Evolutionary conservation across 1,140 invertebrate genomes (phyloP), one percentile per base, ranked within the genome.

Genomic region (Aleiodes sp.): DNA sequence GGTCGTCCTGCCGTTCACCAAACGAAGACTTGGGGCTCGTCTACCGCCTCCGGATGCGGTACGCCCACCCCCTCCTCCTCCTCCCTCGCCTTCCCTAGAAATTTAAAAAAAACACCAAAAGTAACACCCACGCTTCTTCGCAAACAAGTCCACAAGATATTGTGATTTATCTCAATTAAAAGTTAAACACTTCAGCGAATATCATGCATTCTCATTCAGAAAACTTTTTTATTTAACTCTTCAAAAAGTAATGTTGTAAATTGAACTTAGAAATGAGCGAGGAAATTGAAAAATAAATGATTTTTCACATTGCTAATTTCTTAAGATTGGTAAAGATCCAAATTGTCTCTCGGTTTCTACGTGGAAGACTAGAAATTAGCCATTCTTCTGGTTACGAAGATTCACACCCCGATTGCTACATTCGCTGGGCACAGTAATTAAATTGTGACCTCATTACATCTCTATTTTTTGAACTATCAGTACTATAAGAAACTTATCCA

Each of bases 1-100:
- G 75, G 83, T 82, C 75, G 87, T 85, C 73, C 90, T 88, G 72
- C 90, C 90, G 88, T 91, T 91, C 76, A 90, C 89, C 84, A 91
- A 81, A 75, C 89, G 87, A 79, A 91, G 87, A 86, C 90, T 90
- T 81, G 90, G 89, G 84, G 93, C 91, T 83, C 93, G 90, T 87
- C 83, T 84, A 84, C 84, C 82, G 80, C 87, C 76, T 80, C 84
- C 75, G 81, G 86, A 82, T 84, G 86, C 71, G 83, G 86, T 74
- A 85, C 85, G 82, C 82, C 86, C 82, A 84, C 82, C 87, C 81
- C 85, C 78, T 80, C 84, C 82, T 70, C 83, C 86, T 68, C 82
- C 84, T 65, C 75, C 78, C 76, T 84, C 85, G 76, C 84, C 84
- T 76, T 84, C 84, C 83, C 83, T 84, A 74, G 9, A 82, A 81